These are phyloP conservation scores for Podarcis muralis DNA, from an alignment of 2,113 vertebrate species.

Conservation along the genomic window DNA sequence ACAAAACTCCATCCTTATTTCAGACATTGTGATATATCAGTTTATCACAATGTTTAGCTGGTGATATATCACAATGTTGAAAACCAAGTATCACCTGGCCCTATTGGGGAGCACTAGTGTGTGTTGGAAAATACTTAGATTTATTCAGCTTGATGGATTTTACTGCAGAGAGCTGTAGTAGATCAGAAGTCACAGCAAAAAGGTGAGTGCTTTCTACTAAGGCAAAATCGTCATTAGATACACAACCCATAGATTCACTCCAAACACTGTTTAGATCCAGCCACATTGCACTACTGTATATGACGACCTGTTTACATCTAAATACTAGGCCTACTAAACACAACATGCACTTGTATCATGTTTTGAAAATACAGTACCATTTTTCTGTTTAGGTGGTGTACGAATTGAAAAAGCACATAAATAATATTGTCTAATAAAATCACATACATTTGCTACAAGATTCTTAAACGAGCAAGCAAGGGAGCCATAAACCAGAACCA, in stretches of 20 bases:
- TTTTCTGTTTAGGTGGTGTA: not conserved
- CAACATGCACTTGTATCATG: not conserved
- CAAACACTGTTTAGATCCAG: not conserved
- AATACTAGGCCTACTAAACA: not conserved
- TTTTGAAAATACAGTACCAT: not conserved
- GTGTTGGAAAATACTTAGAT: too few species aligned
- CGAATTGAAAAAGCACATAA: not conserved
- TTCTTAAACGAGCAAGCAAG: not conserved
- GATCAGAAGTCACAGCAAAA: too few species aligned
- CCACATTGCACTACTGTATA: not conserved
- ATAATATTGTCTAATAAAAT: not conserved
- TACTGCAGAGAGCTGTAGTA: too few species aligned
- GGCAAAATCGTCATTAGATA: not conserved
- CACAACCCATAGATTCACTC: too few species aligned
- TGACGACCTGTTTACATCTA: not conserved
- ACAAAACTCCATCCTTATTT: too few species aligned
- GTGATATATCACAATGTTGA: too few species aligned
- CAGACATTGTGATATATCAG: too few species aligned
- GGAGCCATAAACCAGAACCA: not conserved
- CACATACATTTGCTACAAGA: not conserved
- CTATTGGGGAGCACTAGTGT: too few species aligned
- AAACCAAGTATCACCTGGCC: too few species aligned
- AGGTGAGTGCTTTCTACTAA: too few species aligned
- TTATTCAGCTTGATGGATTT: too few species aligned
- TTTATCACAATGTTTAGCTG: too few species aligned